Percentiles rank a stretch among this genome's conserved stretches.
Evolutionary conservation across 1,140 invertebrate genomes (phyloP).

Genomic region (Hylaeus anthracinus): DNA sequence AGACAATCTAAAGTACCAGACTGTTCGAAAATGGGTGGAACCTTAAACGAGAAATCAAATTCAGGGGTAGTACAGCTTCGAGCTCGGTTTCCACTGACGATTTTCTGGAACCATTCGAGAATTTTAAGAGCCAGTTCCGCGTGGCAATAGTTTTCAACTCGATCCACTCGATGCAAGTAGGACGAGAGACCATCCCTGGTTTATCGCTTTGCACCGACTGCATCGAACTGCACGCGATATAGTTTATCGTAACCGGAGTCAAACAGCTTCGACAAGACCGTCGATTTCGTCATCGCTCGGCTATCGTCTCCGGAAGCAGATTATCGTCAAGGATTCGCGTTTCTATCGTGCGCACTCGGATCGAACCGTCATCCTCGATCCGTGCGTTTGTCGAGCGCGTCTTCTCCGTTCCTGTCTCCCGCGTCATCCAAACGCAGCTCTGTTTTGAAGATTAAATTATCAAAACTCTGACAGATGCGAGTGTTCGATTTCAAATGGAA

Average conservation of each 20-base stretch:
- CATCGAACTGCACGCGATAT: neutral
- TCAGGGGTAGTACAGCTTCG: no score
- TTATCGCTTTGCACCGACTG: neutral
- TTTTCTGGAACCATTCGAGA: no score
- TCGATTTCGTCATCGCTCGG: conserved; percentile 34
- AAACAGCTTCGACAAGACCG: conserved; percentile 23
- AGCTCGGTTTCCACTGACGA: no score
- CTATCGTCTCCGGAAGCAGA: conserved; percentile 66
- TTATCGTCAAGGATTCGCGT: conserved; percentile 61
- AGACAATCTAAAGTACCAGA: no score
- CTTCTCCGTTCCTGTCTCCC: neutral
- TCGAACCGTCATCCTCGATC: conserved; percentile 8
- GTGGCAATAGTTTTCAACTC: no score
- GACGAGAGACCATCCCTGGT: neutral
- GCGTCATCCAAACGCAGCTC: neutral
- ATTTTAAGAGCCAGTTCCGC: no score
- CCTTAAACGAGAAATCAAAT: neutral
- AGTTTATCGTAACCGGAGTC: conserved; percentile 58
- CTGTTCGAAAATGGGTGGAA: no score
- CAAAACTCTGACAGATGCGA: no score
- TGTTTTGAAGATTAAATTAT: no score
- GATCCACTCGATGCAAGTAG: neutral
- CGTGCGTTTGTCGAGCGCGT: neutral
- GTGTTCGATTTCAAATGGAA: no score
- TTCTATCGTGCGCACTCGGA: conserved; percentile 53